phyloP scores from a whole-genome alignment of 1,140 invertebrate species.

The Psilanteris sp. region DNA sequence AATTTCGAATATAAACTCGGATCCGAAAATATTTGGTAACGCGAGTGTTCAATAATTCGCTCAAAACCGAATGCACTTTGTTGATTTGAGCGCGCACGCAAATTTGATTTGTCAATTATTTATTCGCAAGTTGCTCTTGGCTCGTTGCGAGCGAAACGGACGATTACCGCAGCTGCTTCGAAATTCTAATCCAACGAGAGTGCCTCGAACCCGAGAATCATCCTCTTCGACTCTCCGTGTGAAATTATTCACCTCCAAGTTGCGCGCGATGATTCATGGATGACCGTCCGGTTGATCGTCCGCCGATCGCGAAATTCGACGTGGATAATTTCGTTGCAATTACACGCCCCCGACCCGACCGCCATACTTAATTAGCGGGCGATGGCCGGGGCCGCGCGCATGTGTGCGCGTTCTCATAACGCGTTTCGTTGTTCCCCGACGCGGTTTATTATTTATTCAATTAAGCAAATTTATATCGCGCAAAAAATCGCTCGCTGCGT shows the following conservation, averaged over 20 bases:
- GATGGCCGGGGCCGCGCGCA: too few relatives aligned
- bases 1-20: not conserved
- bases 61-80: slow-evolving; percentile 37
- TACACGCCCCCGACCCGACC: slow-evolving; percentile 23
- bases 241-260: slow-evolving; percentile 62
- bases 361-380: slow-evolving; percentile 58
- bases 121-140: slow-evolving; percentile 49
- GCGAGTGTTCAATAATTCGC: slow-evolving; percentile 31
- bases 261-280: slow-evolving; percentile 57
- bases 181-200: slow-evolving; percentile 63
- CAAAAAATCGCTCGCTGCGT: not conserved
- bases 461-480: slow-evolving; percentile 6
- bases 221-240: slow-evolving; percentile 59
- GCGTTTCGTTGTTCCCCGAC: slow-evolving; percentile 31
- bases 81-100: slow-evolving; percentile 54
- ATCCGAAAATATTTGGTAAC: slow-evolving; percentile 20
- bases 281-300: slow-evolving; percentile 59
- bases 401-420: too few relatives aligned
- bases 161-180: slow-evolving; percentile 62
- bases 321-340: slow-evolving; percentile 59
- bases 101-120: slow-evolving; percentile 61
- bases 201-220: slow-evolving; percentile 56
- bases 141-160: slow-evolving; percentile 37
- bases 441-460: slow-evolving; percentile 18
- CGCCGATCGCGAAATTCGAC: slow-evolving; percentile 58